Evolutionary conservation across 1,140 invertebrate species (phyloP), one percentile per base, ranked within the genome.

Genomic region (Alviniconcha marisindica): DNA sequence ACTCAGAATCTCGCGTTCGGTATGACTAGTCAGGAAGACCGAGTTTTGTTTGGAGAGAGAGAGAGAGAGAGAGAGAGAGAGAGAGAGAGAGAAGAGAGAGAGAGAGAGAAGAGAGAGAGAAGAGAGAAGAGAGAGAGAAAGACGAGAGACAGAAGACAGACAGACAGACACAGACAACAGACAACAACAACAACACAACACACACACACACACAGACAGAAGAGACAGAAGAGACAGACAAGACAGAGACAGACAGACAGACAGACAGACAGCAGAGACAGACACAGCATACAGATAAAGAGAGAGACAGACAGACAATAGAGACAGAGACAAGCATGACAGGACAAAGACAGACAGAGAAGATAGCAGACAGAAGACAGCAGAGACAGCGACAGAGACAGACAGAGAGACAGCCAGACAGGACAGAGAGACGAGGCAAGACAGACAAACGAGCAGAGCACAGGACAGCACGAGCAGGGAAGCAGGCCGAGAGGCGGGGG

Each of bases 301-400:
- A 79, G 40, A 31, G 40, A 56, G n/a, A 44, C n/a, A 77, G n/a
- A 56, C 24, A 28, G 4, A 44, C 36, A 82, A 63, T 79, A 51
- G 21, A 15, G 7, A 60, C 4, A 60, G 21, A 24, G 28, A 60
- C 7, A 60, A n/a, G 56, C 28, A n/a, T 7, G 28, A n/a, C 7
- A 60, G 56, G 10, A 60, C 56, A 4, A n/a, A 4, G 21, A 60
- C 7, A 51, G 18, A 18, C 7, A 51, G 48, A 51, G 18, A 18
- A 51, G 18, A 18, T 10, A n/a, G n/a, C 10, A 15, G 3, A 7
- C 15, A 24, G 21, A 60, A 24, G 21, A 10, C 10, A 12, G 24
- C 56, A 24, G 21, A 4, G 24, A 60, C 56, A 7, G 7, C 7
- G 7, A 7, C 56, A 60, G 2, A n/a, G 28, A 69, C 7, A 33